phyloP scores from a whole-genome alignment of 2,113 vertebrate genomes.

The Cyprinus carpio region DNA sequence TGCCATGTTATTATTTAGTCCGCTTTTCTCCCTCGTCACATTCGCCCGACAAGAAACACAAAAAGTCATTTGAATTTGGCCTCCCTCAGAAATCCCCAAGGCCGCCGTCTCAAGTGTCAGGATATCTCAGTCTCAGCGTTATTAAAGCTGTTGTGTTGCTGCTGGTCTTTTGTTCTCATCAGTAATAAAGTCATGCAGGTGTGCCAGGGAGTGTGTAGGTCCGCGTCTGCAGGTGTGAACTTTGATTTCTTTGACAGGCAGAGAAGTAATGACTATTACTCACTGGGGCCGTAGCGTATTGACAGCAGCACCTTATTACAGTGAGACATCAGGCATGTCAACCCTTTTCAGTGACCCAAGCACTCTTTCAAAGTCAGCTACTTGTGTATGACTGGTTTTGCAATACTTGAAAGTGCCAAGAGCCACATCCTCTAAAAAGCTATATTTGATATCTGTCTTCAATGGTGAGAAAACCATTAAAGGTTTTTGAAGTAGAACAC shows the following conservation, averaged over 20 bases:
- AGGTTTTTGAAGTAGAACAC: too few relatives aligned
- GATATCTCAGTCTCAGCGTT: constrained; percentile 52
- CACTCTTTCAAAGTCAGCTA: neutral
- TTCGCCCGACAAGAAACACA: constrained; percentile 62
- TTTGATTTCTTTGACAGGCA: constrained; percentile 54
- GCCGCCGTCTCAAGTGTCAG: too few relatives aligned
- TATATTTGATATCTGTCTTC: too few relatives aligned
- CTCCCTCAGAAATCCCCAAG: constrained; percentile 59
- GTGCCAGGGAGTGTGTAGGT: neutral
- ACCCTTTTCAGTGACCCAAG: neutral
- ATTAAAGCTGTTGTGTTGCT: constrained; percentile 53
- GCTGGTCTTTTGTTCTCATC: constrained; percentile 52
- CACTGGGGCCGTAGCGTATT: neutral
- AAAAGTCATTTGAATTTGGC: constrained; percentile 48
- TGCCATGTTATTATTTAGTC: constrained; percentile 34
- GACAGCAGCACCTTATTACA: constrained; percentile 28
- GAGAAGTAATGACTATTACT: constrained; percentile 44
- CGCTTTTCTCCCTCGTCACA: constrained; percentile 23
- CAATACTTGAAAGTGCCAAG: neutral
- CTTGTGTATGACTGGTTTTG: neutral
- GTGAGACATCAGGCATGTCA: neutral
- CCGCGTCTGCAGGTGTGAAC: constrained; percentile 36
- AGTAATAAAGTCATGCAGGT: constrained; percentile 66
- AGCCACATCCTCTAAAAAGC: neutral
- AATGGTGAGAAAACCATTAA: too few relatives aligned